A percentile compares a stretch with the other conserved stretches of the same genome.
Conservation (phyloP, 2,113 vertebrate species). For the Barbus barbus region DNA sequence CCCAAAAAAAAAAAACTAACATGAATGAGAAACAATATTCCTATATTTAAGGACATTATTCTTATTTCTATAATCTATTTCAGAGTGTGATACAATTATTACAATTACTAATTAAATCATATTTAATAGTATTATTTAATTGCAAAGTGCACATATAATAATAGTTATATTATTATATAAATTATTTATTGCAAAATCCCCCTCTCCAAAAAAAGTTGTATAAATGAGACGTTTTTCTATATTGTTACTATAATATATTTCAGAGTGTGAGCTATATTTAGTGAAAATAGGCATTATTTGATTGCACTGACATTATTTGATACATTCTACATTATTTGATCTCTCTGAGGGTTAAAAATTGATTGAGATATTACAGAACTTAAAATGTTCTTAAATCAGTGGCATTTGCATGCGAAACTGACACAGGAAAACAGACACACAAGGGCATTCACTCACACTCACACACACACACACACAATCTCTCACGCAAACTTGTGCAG, state of each 20-base stretch:
- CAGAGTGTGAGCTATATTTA: background rate
- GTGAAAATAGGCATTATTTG: background rate
- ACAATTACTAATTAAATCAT: background rate
- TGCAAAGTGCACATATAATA: background rate
- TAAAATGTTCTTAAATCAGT: background rate
- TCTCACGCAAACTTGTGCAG: constrained; percentile 34
- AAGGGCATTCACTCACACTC: background rate
- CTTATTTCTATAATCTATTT: too few relatives aligned
- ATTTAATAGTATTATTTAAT: background rate
- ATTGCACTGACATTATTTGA: background rate
- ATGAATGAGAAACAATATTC: too few relatives aligned
- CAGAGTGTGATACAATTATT: too few relatives aligned
- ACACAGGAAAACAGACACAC: constrained; percentile 29
- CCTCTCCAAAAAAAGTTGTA: background rate
- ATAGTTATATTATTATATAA: background rate
- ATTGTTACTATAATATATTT: background rate
- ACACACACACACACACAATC: background rate
- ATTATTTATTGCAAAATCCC: background rate
- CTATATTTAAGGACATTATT: too few relatives aligned
- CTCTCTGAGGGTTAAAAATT: background rate
- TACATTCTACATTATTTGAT: too few relatives aligned
- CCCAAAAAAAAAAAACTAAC: too few relatives aligned
- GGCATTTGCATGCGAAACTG: constrained; percentile 36
- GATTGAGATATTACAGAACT: background rate
- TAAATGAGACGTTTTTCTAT: background rate